phyloP scores from a whole-genome alignment of 1,140 invertebrate genomes.

The Heliconius hermathena region DNA sequence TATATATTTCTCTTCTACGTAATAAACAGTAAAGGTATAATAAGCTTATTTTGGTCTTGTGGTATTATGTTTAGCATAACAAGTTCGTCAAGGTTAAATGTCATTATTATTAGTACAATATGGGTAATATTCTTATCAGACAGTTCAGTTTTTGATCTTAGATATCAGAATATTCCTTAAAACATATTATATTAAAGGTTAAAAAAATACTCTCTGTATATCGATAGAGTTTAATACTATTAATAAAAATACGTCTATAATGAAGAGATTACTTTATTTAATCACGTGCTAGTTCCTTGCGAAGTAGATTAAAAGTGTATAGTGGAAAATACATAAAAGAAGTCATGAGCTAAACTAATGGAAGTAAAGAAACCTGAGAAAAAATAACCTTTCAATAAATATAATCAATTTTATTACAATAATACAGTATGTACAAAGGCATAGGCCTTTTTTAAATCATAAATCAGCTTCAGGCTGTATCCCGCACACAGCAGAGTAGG shows the following conservation, averaged over 20 bases:
- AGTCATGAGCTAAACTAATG: no score
- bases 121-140: constrained; percentile 26
- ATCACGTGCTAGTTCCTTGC: not conserved
- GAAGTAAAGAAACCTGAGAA: no score
- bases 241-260: not conserved
- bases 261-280: not conserved
- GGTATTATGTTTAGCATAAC: constrained; percentile 69
- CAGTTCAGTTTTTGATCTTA: not conserved
- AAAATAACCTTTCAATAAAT: no score
- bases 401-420: no score
- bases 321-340: no score
- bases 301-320: no score
- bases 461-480: no score
- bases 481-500: no score
- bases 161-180: not conserved
- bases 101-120: constrained; percentile 52
- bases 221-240: not conserved
- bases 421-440: no score
- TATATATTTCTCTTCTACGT: not conserved
- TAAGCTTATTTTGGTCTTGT: constrained; percentile 54
- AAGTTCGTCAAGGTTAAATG: constrained; percentile 63
- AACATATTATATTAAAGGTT: not conserved
- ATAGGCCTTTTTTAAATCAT: no score
- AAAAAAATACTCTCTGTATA: not conserved
- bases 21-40: not conserved